phyloP scores from a whole-genome alignment of 2,888 invertebrate genomes.

The Pedicia rivosa region DNA sequence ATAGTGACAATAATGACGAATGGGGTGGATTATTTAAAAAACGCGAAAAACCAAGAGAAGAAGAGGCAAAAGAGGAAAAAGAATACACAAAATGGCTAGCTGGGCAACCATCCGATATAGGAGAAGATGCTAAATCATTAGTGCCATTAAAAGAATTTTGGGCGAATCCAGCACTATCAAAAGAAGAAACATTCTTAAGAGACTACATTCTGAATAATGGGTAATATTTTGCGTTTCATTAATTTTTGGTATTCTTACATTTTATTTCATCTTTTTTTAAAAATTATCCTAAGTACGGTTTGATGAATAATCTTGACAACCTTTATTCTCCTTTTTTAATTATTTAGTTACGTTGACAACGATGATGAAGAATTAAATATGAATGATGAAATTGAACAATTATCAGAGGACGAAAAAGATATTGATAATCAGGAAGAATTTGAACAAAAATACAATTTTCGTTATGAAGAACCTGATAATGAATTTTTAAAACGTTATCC shows the following conservation, averaged over 20 bases:
- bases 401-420: slow-evolving; percentile 64
- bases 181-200: slow-evolving; percentile 74
- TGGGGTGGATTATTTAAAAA: slow-evolving; percentile 39
- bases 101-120: slow-evolving; percentile 45
- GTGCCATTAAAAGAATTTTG: slow-evolving; percentile 69
- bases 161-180: slow-evolving; percentile 65
- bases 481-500: slow-evolving; percentile 89
- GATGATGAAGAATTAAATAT: slow-evolving; percentile 35
- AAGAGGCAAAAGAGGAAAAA: slow-evolving; percentile 33
- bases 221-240: too few relatives aligned
- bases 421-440: slow-evolving; percentile 76
- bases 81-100: slow-evolving; percentile 67
- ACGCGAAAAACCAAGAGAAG: slow-evolving; percentile 36
- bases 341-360: slow-evolving; percentile 35
- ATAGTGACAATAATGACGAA: slow-evolving; percentile 33
- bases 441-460: slow-evolving; percentile 89
- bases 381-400: slow-evolving; percentile 48
- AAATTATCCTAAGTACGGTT: too few relatives aligned
- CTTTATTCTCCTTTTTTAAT: slow-evolving; percentile 9
- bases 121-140: slow-evolving; percentile 44
- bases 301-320: slow-evolving; percentile 1
- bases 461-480: slow-evolving; percentile 91
- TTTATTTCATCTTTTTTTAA: too few relatives aligned
- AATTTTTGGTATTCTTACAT: too few relatives aligned
- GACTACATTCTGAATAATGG: slow-evolving; percentile 85